Conservation (phyloP, 2,797 vertebrate genomes). For the Spinibarbus caldwelli region DNA sequence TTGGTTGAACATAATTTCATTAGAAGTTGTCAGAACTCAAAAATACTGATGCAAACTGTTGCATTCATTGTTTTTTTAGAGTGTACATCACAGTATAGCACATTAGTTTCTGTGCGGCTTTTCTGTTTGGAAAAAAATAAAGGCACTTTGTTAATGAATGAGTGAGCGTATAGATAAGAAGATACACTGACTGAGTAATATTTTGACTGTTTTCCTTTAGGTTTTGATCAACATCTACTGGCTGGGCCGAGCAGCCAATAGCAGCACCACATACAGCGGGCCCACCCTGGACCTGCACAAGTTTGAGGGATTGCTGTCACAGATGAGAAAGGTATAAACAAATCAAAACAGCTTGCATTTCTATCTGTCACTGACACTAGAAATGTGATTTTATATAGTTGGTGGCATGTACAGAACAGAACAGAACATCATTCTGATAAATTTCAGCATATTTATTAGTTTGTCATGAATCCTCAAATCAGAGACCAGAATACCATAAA, state of each 20-base stretch:
- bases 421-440: not conserved
- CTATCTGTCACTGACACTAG: not conserved
- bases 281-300: conserved; percentile 93
- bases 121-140: too few species aligned
- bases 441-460: not conserved
- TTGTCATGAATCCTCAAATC: not conserved
- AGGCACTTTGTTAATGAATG: too few species aligned
- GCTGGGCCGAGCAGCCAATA: conserved; percentile 93
- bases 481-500: not conserved
- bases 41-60: too few species aligned
- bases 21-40: too few species aligned
- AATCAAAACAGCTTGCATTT: not conserved
- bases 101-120: too few species aligned
- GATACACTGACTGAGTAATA: not conserved
- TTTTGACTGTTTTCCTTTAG: conserved; percentile 71
- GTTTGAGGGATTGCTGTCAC: conserved; percentile 93
- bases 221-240: conserved; percentile 97
- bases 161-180: not conserved
- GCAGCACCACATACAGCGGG: conserved; percentile 89
- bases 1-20: too few species aligned
- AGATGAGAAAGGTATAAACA: conserved; percentile 92
- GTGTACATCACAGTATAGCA: too few species aligned
- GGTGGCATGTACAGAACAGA: not conserved
- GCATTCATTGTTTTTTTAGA: too few species aligned
- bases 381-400: not conserved